Base-by-base conservation (phyloP, 2,888 invertebrate species). In the Melanargia galathea region DNA sequence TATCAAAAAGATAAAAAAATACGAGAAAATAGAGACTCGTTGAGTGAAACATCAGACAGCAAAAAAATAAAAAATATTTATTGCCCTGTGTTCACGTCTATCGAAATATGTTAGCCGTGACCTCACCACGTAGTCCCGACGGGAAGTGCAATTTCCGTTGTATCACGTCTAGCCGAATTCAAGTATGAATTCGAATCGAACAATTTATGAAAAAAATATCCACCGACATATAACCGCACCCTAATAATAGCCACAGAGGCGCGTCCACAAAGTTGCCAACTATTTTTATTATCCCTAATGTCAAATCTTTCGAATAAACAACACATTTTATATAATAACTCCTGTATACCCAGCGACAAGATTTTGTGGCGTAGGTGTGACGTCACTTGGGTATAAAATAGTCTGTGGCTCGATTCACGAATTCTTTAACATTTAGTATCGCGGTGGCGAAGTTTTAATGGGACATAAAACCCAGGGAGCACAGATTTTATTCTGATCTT, bases 281-380 rank as follows among this genome's bases (percentile, higher is more conserved):
- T 79, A 84, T 83, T 85, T 86, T 86, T 83, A 84, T 79, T 74
- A 76, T 72, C 65, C 77, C 72, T 72, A 75, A 76, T 77, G 75
- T 76, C 75, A 77, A 76, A 80, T 75, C 74, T 75, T 73, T 75
- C 71, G 65, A 75, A 78, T 79, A 79, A 81, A 82, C 72, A 73
- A 67, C 62, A 60, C 55, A 66, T 75, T 79, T 79, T 74, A 75
- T 74, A 74, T 69, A 70, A 61, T 62, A 61, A 60, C 52, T 54
- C 52, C 18, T 60, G 64, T 60, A 64, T 57, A 62, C 33, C 56
- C n/a, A 56, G 56, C 59, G 62, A 48, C 46, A 33, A 5, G 56
- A 54, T 51, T 22, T 18, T 16, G 49, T 67, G 60, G 67, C 64
- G 65, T 63, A 35, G 56, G 46, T 60, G 38, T 64, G 49, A 66